Evolutionary conservation across 2,888 invertebrate genomes (phyloP), one percentile per base, ranked within the genome.

Genomic region (Caenorhabditis panamensis): DNA sequence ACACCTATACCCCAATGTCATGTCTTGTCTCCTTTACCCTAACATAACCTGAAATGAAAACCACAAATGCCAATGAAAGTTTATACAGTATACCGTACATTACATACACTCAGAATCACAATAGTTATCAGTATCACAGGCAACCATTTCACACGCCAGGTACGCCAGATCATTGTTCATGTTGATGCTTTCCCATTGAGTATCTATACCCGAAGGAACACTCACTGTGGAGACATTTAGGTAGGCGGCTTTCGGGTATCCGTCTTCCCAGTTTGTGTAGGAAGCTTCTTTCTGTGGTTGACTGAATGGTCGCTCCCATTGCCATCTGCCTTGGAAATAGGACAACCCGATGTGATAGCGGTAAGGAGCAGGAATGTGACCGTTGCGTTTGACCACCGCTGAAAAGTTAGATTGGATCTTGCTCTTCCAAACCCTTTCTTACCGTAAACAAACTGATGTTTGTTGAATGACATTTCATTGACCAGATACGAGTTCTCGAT

Each of bases 311-410:
- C 47, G 58, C 18, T 53, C 41, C 68, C 68, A 68, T 9, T 2
- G 22, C n/a, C 22, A 68, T 13, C 2, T 49, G 13, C 44, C 44
- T 24, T 68, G 26, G 31, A 47, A 16, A 18, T n/a, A 47, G 18
- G 47, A n/a, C 4, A 77, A n/a, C 16, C 77, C 77, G 44, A 69
- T 77, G 37, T 77, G 77, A 16, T 77, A 77, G 5, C n/a, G 18
- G 22, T 54, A 56, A 1, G 77, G 77, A 8, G n/a, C n/a, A 11
- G 41, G 41, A 13, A 13, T 2, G 13, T 6, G 2, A 11, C 11
- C 13, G 41, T 41, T 6, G 44, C 47, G 47, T n/a, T 67, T 18
- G 26, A 67, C 41, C 9, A 67, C 1, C 0, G 26, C 31, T 31
- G 28, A 36, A 3, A 56, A 9, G 4, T 31, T 4, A 41, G 13